Base-by-base conservation (phyloP, 2,113 vertebrate genomes). In the Numenius arquata region DNA sequence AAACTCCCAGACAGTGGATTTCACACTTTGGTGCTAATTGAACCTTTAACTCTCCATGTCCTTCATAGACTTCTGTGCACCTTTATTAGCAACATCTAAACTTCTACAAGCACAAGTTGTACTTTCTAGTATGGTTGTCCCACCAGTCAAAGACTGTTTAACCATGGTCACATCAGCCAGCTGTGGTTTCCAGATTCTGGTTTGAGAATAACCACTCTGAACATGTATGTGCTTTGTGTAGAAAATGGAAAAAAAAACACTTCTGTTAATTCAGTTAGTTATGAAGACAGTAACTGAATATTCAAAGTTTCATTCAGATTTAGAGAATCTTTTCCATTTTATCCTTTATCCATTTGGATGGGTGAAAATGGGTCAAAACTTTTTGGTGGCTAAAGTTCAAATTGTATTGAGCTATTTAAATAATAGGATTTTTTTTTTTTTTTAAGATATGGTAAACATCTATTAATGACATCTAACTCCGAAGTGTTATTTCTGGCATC, bases 371-470 rank as follows among this genome's bases (percentile, higher is more conserved):
- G 56, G 6, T 61, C 3, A 66, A 90, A 79, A 45, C 1, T 9
- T 80, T 67, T 27, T 78, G 11, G 17, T 66, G 17, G 8, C 19
- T 72, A 21, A 85, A 59, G 40, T 52, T 72, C 34, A 75, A 78
- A 63, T 21, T 0, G 0, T 67, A 65, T 26, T 2, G 1, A 61
- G 10, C 5, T 75, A 40, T 74, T 80, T 80, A 80, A 92, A 66
- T 21, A 67, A 72, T 8, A 16, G 3, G 2, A 7, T 72, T 47
- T 61, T 61, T 58, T 13, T 67, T 55, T 43, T 59, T 62, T 48
- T 70, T 38, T 3, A 67, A 47, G n/a, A 34, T 73, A 59, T 32
- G 3, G 3, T 25, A 66, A 41, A 45, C 6, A 15, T 48, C 21
- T 41, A 20, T 52, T 63, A 70, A 59, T 56, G 36, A n/a, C 18